Percentiles rank a stretch among this genome's conserved stretches.
phyloP scores from a whole-genome alignment of 1,140 invertebrate genomes.

The Bombus breviceps region DNA sequence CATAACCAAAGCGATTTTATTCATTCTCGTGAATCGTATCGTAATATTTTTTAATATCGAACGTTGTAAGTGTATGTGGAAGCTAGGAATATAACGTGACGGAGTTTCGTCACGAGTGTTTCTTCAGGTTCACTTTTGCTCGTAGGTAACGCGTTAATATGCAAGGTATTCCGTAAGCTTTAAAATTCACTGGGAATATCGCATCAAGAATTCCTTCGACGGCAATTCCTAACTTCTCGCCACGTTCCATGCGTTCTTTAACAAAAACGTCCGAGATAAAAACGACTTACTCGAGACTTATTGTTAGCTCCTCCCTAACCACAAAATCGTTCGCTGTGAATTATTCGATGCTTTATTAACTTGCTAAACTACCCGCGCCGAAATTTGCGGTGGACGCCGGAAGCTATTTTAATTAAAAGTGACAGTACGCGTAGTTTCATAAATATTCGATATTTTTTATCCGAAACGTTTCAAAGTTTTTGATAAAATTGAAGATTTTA shows the following conservation, averaged over 20 bases:
- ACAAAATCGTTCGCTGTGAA: background rate
- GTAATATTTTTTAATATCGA: background rate
- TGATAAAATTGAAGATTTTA: too few relatives aligned
- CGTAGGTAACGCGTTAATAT: background rate
- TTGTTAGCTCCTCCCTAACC: background rate
- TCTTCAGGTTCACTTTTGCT: background rate
- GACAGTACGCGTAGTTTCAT: background rate
- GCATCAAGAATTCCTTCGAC: conserved; percentile 9
- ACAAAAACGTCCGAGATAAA: background rate
- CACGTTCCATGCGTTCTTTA: conserved; percentile 18
- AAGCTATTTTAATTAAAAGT: background rate
- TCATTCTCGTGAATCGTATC: too few relatives aligned
- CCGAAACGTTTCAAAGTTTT: too few relatives aligned
- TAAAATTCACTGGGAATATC: conserved; percentile 9
- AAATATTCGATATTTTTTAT: too few relatives aligned
- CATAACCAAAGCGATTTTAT: too few relatives aligned
- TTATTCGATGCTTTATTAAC: conserved; percentile 9
- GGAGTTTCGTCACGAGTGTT: background rate
- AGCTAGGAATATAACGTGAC: background rate
- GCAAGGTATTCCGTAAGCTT: background rate
- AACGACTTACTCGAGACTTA: conserved; percentile 3
- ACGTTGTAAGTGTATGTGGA: background rate
- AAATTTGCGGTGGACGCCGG: background rate
- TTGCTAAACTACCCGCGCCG: too few relatives aligned
- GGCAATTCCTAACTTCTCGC: conserved; percentile 20